phyloP scores from a whole-genome alignment of 2,113 vertebrate species.

The Pseudonaja textilis region DNA sequence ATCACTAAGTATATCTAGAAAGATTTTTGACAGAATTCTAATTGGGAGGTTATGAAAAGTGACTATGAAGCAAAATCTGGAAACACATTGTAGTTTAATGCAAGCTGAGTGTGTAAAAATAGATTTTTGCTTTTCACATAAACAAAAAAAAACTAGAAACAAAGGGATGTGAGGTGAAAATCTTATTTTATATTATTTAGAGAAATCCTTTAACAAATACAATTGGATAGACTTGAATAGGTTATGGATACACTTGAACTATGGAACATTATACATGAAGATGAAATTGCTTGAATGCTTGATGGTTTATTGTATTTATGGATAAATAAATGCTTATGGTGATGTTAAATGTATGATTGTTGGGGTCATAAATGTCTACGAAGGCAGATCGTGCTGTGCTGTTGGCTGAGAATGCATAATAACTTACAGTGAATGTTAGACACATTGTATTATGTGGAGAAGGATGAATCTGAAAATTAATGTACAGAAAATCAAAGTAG shows the following conservation, averaged over 20 bases:
- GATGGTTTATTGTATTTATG: neutral
- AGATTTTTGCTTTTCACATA: neutral
- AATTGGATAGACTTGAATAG: neutral
- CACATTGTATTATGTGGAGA: neutral
- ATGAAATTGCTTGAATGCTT: neutral
- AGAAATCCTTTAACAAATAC: neutral
- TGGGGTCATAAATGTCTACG: neutral
- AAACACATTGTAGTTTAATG: neutral
- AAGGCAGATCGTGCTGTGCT: neutral
- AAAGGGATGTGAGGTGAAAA: neutral
- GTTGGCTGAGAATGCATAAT: neutral
- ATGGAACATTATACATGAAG: neutral
- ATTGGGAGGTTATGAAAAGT: neutral
- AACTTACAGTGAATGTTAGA: neutral
- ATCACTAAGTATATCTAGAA: neutral
- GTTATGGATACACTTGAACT: neutral
- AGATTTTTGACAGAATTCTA: neutral
- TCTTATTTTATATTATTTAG: neutral
- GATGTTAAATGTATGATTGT: neutral
- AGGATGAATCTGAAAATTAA: neutral
- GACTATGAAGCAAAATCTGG: neutral
- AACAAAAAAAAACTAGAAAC: neutral
- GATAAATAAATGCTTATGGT: neutral
- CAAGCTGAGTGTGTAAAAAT: neutral
- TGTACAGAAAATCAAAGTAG: neutral